Percentiles rank a stretch among this genome's conserved stretches.
Conservation (phyloP, 1,140 invertebrate species). For the Harpegnathos saltator region DNA sequence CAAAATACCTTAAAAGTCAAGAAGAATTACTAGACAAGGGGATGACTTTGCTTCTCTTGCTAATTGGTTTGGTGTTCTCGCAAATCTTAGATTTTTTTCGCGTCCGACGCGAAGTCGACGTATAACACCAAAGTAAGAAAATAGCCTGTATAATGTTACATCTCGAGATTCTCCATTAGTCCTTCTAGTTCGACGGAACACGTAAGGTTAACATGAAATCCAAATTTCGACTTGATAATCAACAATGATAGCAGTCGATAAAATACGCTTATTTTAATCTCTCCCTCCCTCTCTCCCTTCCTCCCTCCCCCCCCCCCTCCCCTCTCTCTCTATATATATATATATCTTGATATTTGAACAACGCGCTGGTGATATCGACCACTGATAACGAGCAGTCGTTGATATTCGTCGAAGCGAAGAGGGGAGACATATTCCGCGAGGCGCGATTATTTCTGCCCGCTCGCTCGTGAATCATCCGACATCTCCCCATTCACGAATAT, state of each 20-base stretch:
- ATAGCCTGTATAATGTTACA: too few species aligned
- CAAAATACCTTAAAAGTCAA: too few species aligned
- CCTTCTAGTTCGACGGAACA: too few species aligned
- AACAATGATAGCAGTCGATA: neutral
- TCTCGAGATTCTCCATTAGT: too few species aligned
- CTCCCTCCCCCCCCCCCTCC: neutral
- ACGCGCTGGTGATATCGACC: slow-evolving; percentile 37
- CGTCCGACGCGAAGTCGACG: too few species aligned
- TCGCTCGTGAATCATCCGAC: slow-evolving; percentile 60
- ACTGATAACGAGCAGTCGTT: slow-evolving; percentile 27
- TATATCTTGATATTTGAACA: slow-evolving; percentile 1
- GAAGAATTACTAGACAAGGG: too few species aligned
- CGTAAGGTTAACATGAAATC: too few species aligned
- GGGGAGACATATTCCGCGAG: neutral
- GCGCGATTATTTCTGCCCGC: slow-evolving; percentile 61
- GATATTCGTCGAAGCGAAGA: slow-evolving; percentile 16
- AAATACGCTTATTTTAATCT: slow-evolving; percentile 19
- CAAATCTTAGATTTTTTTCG: too few species aligned
- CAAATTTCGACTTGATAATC: neutral
- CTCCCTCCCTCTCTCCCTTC: neutral
- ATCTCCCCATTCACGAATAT: slow-evolving; percentile 67
- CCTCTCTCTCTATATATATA: too few species aligned
- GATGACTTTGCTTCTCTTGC: too few species aligned
- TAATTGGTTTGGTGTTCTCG: too few species aligned
- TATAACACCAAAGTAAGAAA: too few species aligned